These are phyloP conservation scores for Atopsyche davidsoni DNA, from an alignment of 1,140 invertebrate species.

Conservation along the genomic window DNA sequence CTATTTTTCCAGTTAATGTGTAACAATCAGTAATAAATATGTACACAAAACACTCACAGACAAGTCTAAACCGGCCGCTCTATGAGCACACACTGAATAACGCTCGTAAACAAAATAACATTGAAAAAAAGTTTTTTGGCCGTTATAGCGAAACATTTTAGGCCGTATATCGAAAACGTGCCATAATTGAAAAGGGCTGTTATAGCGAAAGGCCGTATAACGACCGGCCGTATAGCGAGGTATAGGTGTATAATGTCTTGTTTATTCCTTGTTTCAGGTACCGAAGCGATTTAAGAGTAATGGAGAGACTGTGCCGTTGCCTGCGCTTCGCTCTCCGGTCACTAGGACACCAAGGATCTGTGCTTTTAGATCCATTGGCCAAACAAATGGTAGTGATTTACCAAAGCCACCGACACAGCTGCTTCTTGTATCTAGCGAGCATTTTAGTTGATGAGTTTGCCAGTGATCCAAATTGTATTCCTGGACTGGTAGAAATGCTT, in stretches of 20 bases:
- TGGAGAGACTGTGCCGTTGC: constrained; percentile 88
- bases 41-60: too few species aligned
- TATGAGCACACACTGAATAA: too few species aligned
- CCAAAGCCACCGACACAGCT: constrained; percentile 77
- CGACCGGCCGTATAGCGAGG: too few species aligned
- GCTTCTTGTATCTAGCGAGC: constrained; percentile 90
- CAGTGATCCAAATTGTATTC: constrained; percentile 58
- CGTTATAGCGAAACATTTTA: too few species aligned
- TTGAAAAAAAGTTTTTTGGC: too few species aligned
- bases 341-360: constrained; percentile 69
- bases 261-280: constrained; percentile 55
- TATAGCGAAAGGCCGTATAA: too few species aligned
- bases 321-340: constrained; percentile 85
- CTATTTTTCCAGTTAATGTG: too few species aligned
- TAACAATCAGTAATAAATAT: too few species aligned
- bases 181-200: too few species aligned
- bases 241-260: constrained; percentile 2
- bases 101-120: too few species aligned
- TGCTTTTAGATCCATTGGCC: constrained; percentile 74
- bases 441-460: constrained; percentile 95
- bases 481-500: constrained; percentile 78
- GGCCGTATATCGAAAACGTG: too few species aligned
- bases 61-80: too few species aligned
- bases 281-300: constrained; percentile 75
- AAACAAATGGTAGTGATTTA: constrained; percentile 87